These are phyloP conservation scores for Xylocampa areola DNA, from an alignment of 2,888 invertebrate genomes.

Conservation along the genomic window DNA sequence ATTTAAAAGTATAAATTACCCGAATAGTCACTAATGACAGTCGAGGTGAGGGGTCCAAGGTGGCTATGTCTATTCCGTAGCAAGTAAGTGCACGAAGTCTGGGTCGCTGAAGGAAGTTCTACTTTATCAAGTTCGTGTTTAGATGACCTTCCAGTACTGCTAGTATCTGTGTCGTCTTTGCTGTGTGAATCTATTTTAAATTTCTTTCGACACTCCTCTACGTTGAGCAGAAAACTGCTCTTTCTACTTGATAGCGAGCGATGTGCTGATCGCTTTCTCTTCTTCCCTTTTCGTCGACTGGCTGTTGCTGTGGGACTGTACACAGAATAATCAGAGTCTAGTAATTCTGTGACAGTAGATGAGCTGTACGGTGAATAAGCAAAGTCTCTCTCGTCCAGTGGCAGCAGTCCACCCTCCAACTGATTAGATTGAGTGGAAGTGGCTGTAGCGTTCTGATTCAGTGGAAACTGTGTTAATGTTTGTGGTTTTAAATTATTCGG, in stretches of 20 bases:
- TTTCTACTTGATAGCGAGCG: conserved; percentile 81
- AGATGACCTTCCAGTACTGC: conserved; percentile 66
- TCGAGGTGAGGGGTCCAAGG: conserved; percentile 78
- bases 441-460: conserved; percentile 70
- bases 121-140: conserved; percentile 75
- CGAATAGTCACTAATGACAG: conserved; percentile 79
- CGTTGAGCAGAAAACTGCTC: conserved; percentile 75
- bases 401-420: conserved; percentile 83
- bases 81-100: conserved; percentile 64
- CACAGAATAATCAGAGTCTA: conserved; percentile 87
- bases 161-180: conserved; percentile 73
- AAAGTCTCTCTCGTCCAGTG: conserved; percentile 87
- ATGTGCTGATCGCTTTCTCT: conserved; percentile 83
- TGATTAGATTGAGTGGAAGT: conserved; percentile 71
- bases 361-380: conserved; percentile 88
- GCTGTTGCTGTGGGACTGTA: conserved; percentile 85
- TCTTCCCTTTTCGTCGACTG: conserved; percentile 82
- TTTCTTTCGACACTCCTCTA: conserved; percentile 83
- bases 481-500: conserved; percentile 70
- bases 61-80: conserved; percentile 59
- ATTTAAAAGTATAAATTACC: conserved; percentile 67
- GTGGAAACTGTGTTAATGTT: conserved; percentile 65
- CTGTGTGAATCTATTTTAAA: conserved; percentile 88
- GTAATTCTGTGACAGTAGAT: conserved; percentile 84
- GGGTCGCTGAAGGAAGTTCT: conserved; percentile 72